phyloP scores from a whole-genome alignment of 1,140 invertebrate genomes.

The Danaus melanippus region DNA sequence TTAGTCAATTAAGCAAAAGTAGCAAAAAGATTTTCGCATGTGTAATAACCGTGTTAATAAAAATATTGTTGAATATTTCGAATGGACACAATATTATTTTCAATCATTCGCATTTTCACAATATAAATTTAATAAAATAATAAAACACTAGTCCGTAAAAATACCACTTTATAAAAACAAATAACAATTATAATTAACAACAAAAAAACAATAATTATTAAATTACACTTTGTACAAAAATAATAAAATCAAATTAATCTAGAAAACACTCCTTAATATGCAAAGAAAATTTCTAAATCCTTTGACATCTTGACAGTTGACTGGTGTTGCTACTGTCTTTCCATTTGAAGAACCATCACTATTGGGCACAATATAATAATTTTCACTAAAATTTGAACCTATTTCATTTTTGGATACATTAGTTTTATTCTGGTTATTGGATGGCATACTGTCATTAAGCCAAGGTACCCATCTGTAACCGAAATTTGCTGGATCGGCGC shows the following conservation, averaged over 20 bases:
- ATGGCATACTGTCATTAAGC: constrained; percentile 26
- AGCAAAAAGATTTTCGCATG: no score
- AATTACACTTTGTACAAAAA: neutral
- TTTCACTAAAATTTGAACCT: neutral
- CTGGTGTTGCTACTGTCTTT: constrained; percentile 7
- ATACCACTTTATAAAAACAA: no score
- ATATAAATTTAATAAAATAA: no score
- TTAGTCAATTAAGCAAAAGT: no score
- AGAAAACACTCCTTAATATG: constrained; percentile 42
- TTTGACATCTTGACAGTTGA: constrained; percentile 34
- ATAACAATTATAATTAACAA: neutral
- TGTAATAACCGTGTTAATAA: no score
- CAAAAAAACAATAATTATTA: constrained; percentile 8
- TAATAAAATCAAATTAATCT: constrained; percentile 15
- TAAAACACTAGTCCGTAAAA: no score
- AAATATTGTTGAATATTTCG: no score
- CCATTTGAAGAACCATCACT: neutral
- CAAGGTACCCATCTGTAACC: constrained; percentile 52
- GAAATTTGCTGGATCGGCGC: constrained; percentile 45
- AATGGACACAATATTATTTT: no score
- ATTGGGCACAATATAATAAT: neutral
- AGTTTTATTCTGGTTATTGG: constrained; percentile 8
- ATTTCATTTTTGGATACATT: constrained; percentile 2
- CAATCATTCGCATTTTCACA: no score
- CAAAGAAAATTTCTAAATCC: constrained; percentile 49